Base-by-base conservation (phyloP, 2,113 vertebrate genomes). In the Neogobius melanostomus region DNA sequence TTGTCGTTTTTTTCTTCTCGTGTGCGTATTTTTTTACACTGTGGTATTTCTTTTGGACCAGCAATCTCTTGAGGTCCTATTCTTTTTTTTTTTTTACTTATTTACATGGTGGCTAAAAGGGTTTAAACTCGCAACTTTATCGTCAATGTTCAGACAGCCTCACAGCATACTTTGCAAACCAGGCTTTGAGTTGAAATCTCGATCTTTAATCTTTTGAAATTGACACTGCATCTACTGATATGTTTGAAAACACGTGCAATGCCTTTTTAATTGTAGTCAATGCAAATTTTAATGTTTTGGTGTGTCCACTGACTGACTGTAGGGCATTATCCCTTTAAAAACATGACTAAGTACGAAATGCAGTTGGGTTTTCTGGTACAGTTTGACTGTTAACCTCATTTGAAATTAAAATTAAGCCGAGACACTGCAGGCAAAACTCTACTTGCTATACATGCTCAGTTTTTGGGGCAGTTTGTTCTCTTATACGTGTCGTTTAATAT, bases 221-320 rank as follows among this genome's bases (percentile, higher is more conserved):
- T 36, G 12, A 59, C 10, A 11, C 53, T 11, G 28, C 56, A 42
- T 59, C 7, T 15, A 59, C 11, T 75, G 10, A 12, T 60, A 17
- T 57, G 53, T 65, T 76, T 43, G 69, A 69, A 64, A 68, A 65
- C 48, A 76, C 82, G 69, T 61, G 51, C 64, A 79, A 82, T 86
- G 80, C 77, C 72, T 86, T 89, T 75, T 45, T 62, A 42, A 66
- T 81, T 71, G 59, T 57, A 79, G 79, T 84, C 71, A 74, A 81
- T 76, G 64, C 53, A 56, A 74, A 46, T 80, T 36, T 71, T 62
- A 53, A 76, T 71, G 66, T 74, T 65, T 46, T 60, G 56, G 44
- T 79, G 80, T 86, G 75, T 59, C 67, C 16, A 4, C 66, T 72
- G 61, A 42, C 11, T 76, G 63, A 52, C 28, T 4, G 59, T 16